phyloP scores from a whole-genome alignment of 1,140 invertebrate species.

The Drosophila busckii region DNA sequence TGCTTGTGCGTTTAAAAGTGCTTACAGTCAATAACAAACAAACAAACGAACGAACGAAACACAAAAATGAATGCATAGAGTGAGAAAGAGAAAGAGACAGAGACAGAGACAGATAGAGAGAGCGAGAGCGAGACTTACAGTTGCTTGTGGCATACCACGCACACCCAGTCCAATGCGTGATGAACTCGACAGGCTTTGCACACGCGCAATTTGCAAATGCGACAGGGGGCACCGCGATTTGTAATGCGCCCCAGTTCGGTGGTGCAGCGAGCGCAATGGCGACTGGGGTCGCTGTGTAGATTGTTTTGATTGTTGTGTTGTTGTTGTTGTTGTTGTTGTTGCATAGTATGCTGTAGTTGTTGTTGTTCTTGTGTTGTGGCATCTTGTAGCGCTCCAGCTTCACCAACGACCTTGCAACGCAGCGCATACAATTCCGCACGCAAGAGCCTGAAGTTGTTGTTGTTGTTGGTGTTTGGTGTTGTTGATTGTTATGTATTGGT shows the following conservation, averaged over 20 bases:
- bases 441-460: conserved; percentile 80
- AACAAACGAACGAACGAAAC: too few relatives aligned
- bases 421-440: conserved; percentile 83
- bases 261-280: conserved; percentile 85
- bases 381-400: conserved; percentile 31
- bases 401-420: conserved; percentile 80
- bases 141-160: conserved; percentile 86
- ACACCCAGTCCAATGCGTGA: conserved; percentile 88
- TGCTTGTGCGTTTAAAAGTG: too few relatives aligned
- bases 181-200: conserved; percentile 86
- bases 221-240: conserved; percentile 86
- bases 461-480: conserved; percentile 9
- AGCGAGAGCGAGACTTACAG: conserved; percentile 82
- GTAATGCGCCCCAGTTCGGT: conserved; percentile 86
- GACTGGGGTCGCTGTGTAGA: conserved; percentile 79
- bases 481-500: conserved; percentile 34
- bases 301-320: conserved; percentile 65
- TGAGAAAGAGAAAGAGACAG: conserved; percentile 1
- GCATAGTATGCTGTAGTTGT: conserved; percentile 39
- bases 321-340: conserved; percentile 50
- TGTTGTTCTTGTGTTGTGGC: conserved; percentile 32
- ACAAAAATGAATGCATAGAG: too few relatives aligned
- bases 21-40: too few relatives aligned
- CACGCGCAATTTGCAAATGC: conserved; percentile 84
- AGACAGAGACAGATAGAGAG: conserved; percentile 9